Base-by-base conservation (phyloP, 2,888 invertebrate species). In the Eupithecia tripunctaria region DNA sequence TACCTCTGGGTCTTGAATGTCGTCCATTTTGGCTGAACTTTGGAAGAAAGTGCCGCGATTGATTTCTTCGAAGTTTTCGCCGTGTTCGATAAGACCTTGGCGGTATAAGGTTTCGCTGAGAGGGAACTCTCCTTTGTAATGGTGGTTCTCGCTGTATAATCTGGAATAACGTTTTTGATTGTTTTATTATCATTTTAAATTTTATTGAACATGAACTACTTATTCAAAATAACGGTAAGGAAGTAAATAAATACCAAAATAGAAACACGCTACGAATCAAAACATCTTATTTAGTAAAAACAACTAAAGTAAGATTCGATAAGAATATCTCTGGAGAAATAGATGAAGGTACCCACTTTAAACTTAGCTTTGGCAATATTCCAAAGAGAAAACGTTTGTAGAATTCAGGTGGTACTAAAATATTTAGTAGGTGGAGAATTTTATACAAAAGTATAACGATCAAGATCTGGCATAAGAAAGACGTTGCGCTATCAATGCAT, bases 1-100 rank as follows among this genome's bases (percentile, higher is more conserved):
- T 84, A 91, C 91, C 80, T 91, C 90, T 10, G 91, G 90, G 76
- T 91, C 91, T 72, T 86, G 82, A 73, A 89, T 88, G 68, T 91
- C 89, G 27, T 92, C 91, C 56, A 88, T 81, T 77, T 86, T 87
- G 12, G 84, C 88, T 70, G 90, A 86, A n/a, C 84, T 80, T 75
- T 92, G 91, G 38, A 86, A 87, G 75, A 91, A 91, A 12, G 85
- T 86, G 7, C 91, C 92, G 10, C 91, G 86, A 74, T 87, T 91
- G 25, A 92, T 87, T 79, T 89, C 88, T 76, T 91, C 90, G 18
- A 91, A 87, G 72, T 86, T 87, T 60, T 82, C 83, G 62, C 84
- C 82, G 76, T 86, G 82, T 72, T 90, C 89, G 14, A 91, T 82
- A 38, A 91, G 75, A 51, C 84, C 88, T 78, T 88, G 88, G 78